A percentile compares a stretch with the other conserved stretches of the same genome.
phyloP scores from a whole-genome alignment of 2,888 invertebrate species.

The Beris morrisii region DNA sequence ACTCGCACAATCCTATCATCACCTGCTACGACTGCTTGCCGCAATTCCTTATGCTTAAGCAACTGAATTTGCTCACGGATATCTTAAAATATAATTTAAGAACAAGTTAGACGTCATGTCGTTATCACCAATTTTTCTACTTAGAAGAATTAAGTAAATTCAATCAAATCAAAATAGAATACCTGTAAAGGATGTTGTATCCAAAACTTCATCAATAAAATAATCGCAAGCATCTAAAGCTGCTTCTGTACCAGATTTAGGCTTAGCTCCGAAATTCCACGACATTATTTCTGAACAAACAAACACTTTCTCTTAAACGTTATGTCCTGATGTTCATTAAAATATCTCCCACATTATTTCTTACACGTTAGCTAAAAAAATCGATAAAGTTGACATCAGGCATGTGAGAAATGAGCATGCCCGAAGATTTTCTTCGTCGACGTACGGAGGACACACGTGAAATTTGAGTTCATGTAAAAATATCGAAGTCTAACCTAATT shows the following conservation, averaged over 20 bases:
- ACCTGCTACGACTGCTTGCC: slow-evolving; percentile 75
- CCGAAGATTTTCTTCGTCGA: neutral
- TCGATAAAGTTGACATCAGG: slow-evolving; percentile 21
- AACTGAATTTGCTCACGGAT: slow-evolving; percentile 70
- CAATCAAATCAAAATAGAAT: slow-evolving; percentile 44
- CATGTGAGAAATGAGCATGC: slow-evolving; percentile 16
- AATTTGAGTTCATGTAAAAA: too few relatives aligned
- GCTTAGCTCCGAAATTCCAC: slow-evolving; percentile 54
- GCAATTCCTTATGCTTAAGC: slow-evolving; percentile 73
- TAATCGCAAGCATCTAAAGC: slow-evolving; percentile 72
- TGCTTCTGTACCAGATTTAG: slow-evolving; percentile 59
- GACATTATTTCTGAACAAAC: slow-evolving; percentile 45
- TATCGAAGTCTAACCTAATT: too few relatives aligned
- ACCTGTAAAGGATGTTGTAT: slow-evolving; percentile 60
- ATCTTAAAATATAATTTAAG: slow-evolving; percentile 46
- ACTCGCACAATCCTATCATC: slow-evolving; percentile 69
- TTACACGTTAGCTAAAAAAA: slow-evolving; percentile 3
- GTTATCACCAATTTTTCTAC: neutral
- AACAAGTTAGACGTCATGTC: slow-evolving; percentile 31
- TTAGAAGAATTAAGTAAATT: slow-evolving; percentile 2
- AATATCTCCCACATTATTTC: neutral
- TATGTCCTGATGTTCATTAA: neutral
- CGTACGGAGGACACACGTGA: too few relatives aligned
- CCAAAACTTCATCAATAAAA: slow-evolving; percentile 69
- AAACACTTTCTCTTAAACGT: neutral